Evolutionary conservation across 2,888 invertebrate genomes (phyloP).

Genomic region (Spodoptera exigua): DNA sequence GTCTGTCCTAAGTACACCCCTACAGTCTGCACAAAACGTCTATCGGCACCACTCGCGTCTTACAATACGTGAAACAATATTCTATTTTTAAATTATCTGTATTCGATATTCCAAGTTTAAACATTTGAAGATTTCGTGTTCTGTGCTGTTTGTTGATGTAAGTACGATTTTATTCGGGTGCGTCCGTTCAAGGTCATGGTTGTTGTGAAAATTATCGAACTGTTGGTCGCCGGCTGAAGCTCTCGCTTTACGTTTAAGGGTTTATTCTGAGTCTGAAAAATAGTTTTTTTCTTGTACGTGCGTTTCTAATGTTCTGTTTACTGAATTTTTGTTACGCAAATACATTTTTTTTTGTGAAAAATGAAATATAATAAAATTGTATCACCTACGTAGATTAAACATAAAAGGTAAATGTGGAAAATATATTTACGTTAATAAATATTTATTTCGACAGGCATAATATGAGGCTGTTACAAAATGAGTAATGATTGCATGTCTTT

Average conservation of each 20-base stretch:
- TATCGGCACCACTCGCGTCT: conserved; percentile 36
- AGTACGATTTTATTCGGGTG: conserved; percentile 25
- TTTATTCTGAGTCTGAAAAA: background rate
- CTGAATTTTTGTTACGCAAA: conserved; percentile 43
- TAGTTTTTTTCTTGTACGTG: conserved; percentile 1
- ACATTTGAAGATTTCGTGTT: conserved; percentile 15
- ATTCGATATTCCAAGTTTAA: conserved; percentile 1
- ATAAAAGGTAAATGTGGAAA: no score
- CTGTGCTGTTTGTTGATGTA: conserved; percentile 28
- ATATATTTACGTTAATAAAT: no score
- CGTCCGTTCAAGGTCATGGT: conserved; percentile 51
- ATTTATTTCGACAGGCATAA: no score
- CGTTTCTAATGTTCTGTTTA: background rate
- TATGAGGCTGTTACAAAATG: no score
- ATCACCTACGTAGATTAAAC: no score
- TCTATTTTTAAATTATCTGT: background rate
- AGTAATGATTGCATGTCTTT: no score
- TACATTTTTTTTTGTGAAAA: conserved; percentile 32
- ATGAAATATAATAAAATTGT: no score
- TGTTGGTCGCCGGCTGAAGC: conserved; percentile 14
- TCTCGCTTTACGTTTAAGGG: background rate
- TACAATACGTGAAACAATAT: background rate
- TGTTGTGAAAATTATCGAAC: conserved; percentile 35
- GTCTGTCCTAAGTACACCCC: conserved; percentile 38
- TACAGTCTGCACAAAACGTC: conserved; percentile 29